Conservation (phyloP, 1,140 invertebrate species). For the Contarinia nasturtii region DNA sequence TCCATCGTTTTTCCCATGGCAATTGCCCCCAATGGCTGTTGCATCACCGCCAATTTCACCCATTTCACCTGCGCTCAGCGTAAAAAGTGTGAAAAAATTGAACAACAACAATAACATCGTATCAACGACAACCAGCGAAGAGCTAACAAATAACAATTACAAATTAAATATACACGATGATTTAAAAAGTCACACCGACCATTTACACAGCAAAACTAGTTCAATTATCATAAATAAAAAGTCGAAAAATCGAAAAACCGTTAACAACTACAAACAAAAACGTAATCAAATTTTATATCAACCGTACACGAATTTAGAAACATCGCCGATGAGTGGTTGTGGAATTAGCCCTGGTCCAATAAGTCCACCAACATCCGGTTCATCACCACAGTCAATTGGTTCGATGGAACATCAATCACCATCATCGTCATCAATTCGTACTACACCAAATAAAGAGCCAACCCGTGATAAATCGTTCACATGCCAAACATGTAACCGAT, state of each 20-base stretch:
- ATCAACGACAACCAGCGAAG: constrained; percentile 15
- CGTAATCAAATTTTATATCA: no score
- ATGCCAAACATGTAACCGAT: constrained; percentile 67
- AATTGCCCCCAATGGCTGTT: constrained; percentile 18
- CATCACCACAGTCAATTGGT: constrained; percentile 26
- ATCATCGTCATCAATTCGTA: constrained; percentile 14
- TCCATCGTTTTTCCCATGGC: constrained; percentile 21
- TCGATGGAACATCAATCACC: constrained; percentile 16
- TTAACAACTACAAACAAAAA: constrained; percentile 18
- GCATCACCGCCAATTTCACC: constrained; percentile 16
- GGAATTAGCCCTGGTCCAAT: constrained; percentile 25
- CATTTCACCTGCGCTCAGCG: constrained; percentile 15
- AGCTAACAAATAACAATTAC: no score
- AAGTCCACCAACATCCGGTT: constrained; percentile 26
- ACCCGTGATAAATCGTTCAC: constrained; percentile 66
- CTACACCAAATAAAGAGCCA: constrained; percentile 22
- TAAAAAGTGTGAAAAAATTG: constrained; percentile 15
- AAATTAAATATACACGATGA: no score
- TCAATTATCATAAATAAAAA: constrained; percentile 13
- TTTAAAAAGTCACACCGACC: no score
- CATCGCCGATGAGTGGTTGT: no score
- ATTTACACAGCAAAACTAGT: no score
- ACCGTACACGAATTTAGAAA: no score
- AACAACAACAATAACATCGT: constrained; percentile 22
- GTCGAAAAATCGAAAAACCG: constrained; percentile 15